Base-by-base conservation (phyloP, 2,113 vertebrate species). In the Mus musculus region DNA sequence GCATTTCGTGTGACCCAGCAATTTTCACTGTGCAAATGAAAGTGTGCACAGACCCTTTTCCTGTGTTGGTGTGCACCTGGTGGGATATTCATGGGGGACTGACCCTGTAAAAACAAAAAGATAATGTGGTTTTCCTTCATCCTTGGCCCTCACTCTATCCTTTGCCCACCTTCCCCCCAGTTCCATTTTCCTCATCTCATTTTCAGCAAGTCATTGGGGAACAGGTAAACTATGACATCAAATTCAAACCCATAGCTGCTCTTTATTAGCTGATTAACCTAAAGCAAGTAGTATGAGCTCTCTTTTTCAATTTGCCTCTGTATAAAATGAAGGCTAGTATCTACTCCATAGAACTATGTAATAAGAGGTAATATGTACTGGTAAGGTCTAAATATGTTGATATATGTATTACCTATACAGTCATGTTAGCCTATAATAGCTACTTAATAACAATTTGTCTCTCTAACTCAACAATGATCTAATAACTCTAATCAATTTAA, bases 1-100 rank as follows among this genome's bases (percentile, higher is more conserved):
- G 88, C 5, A 72, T 4, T 89, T 85, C n/a, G 2, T 84, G 7
- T 93, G 73, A 91, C 17, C 77, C 7, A 0, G 14, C 59, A 82
- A 89, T 54, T 89, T 36, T 69, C 46, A 95, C 59, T 80, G 42
- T 95, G 26, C 87, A 92, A 85, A 82, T 78, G 2, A 94, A 54
- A 28, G 69, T 65, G 20, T n/a, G 36, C 8, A 3, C 36, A 91
- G 65, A 89, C 52, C 10, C 69, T 36, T 28, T 81, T 92, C 36
- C 52, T 73, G 13, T 71, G 42, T 28, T 77, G 19, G 59, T 63
- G 5, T 82, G 28, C 5, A 88, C 46, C 26, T 93, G 90, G 46
- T 73, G 71, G 67, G 71, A 14, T 69, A 65, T 73, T 49, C 5
- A 8, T 19, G 22, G 16, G 10, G 39, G 39, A 67, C 81, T n/a